Evolutionary conservation across 2,888 invertebrate species (phyloP).

Genomic region (Matsumyia berberina): DNA sequence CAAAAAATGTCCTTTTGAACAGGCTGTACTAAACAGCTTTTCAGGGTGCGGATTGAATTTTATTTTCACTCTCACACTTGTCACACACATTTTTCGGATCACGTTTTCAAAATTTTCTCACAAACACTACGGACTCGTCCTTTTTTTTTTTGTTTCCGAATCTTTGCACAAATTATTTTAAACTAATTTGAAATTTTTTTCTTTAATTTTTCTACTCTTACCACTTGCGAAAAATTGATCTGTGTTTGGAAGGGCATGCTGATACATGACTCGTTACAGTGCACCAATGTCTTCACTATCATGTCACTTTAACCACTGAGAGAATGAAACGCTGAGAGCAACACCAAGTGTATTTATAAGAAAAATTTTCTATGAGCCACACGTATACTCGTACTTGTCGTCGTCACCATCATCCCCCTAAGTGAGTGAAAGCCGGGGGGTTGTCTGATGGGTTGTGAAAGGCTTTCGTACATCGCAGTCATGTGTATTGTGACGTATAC

Average conservation of each 20-base stretch:
- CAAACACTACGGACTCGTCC: slow-evolving; percentile 43
- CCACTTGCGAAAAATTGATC: slow-evolving; percentile 84
- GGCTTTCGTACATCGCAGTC: slow-evolving; percentile 8
- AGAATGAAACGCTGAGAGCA: slow-evolving; percentile 82
- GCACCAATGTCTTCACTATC: slow-evolving; percentile 84
- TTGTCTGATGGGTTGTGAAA: neutral
- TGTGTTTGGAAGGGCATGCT: slow-evolving; percentile 85
- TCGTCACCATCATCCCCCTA: slow-evolving; percentile 40
- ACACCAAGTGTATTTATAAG: slow-evolving; percentile 82
- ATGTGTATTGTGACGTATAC: slow-evolving; percentile 26
- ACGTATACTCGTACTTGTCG: slow-evolving; percentile 24
- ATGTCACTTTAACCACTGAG: slow-evolving; percentile 85
- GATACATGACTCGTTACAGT: slow-evolving; percentile 85
- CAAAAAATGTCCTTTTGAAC: slow-evolving; percentile 63
- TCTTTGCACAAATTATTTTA: slow-evolving; percentile 33
- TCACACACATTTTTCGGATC: slow-evolving; percentile 12
- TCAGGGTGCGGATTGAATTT: slow-evolving; percentile 68
- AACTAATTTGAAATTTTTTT: slow-evolving; percentile 49
- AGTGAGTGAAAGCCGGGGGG: slow-evolving; percentile 31
- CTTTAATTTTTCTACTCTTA: slow-evolving; percentile 79
- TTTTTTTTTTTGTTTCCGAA: slow-evolving; percentile 7
- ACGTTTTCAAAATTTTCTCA: slow-evolving; percentile 59
- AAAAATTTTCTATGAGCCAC: slow-evolving; percentile 61
- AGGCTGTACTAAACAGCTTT: slow-evolving; percentile 50
- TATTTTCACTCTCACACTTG: slow-evolving; percentile 47